These are phyloP conservation scores for Rutpela maculata DNA, from an alignment of 2,888 invertebrate species.

Conservation along the genomic window DNA sequence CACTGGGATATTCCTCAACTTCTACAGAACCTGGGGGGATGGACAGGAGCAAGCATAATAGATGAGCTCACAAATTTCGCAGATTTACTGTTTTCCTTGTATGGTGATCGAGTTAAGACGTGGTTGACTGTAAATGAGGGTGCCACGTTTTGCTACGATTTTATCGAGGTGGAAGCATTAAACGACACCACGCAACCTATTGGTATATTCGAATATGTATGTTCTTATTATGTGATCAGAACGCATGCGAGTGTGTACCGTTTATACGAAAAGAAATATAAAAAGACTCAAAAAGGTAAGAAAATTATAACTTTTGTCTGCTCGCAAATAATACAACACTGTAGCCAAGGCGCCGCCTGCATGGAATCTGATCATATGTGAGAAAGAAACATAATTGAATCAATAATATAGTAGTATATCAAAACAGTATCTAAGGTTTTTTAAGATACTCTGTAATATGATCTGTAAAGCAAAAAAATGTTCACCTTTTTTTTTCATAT, in stretches of 20 bases:
- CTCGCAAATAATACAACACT: no score
- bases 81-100: neutral
- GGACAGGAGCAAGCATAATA: constrained; percentile 74
- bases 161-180: neutral
- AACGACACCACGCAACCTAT: neutral
- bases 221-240: neutral
- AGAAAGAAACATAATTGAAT: no score
- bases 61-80: constrained; percentile 14
- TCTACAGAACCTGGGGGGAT: constrained; percentile 77
- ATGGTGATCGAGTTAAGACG: constrained; percentile 18
- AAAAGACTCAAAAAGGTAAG: neutral
- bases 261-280: constrained; percentile 10
- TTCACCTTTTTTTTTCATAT: no score
- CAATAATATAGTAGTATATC: no score
- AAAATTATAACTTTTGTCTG: neutral
- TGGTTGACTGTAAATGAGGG: constrained; percentile 17
- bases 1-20: constrained; percentile 69
- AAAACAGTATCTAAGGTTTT: no score
- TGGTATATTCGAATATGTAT: neutral
- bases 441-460: no score
- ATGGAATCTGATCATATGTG: no score
- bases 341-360: no score
- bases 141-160: neutral
- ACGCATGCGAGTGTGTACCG: constrained; percentile 1
- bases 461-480: no score